Evolutionary conservation across 1,140 invertebrate genomes (phyloP).

Genomic region (Nymphalis io): DNA sequence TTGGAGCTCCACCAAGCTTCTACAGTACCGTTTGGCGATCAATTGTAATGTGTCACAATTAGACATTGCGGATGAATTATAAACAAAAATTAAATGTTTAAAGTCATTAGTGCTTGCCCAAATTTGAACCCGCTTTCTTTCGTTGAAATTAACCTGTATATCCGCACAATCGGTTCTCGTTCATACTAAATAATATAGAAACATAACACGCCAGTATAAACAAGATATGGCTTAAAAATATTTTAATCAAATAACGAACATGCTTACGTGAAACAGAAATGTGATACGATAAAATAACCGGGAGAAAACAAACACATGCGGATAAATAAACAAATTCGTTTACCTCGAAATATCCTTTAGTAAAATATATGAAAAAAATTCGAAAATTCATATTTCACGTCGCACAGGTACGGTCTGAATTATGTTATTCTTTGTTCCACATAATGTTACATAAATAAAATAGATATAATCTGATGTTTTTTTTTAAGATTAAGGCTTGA

Average conservation of each 20-base stretch:
- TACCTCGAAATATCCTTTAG: not conserved
- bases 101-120: too few species aligned
- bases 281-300: not conserved
- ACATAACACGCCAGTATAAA: not conserved
- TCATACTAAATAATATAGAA: not conserved
- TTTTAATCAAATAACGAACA: constrained; percentile 15
- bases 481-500: too few species aligned
- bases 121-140: too few species aligned
- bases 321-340: not conserved
- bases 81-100: too few species aligned
- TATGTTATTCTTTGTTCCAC: too few species aligned
- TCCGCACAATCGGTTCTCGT: too few species aligned
- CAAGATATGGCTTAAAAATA: constrained; percentile 2
- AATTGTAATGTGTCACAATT: not conserved
- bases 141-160: too few species aligned
- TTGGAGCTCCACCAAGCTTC: not conserved
- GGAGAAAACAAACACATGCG: constrained; percentile 18
- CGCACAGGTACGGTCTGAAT: not conserved
- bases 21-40: too few species aligned
- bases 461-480: too few species aligned
- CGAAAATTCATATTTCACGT: not conserved
- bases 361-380: not conserved
- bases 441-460: too few species aligned
- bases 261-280: not conserved
- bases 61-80: too few species aligned